A percentile compares a stretch with the other conserved stretches of the same genome.
Evolutionary conservation across 2,113 vertebrate species (phyloP).

Genomic region (Thamnophis sirtalis): DNA sequence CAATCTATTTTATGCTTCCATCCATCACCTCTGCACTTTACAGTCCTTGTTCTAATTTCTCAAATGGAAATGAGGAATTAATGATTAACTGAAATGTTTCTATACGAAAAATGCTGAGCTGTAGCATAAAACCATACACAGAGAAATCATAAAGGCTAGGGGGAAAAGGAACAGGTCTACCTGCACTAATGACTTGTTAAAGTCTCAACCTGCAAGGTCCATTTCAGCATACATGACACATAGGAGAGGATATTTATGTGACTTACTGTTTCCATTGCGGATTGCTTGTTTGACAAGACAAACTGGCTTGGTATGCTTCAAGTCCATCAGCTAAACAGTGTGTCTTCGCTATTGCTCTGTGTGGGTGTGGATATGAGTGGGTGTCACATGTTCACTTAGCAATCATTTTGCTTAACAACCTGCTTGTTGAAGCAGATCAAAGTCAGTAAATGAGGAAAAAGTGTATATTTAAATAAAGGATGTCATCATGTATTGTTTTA

Average conservation of each 20-base stretch:
- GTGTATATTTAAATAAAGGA: background rate
- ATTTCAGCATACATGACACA: background rate
- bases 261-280: background rate
- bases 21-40: constrained; percentile 24
- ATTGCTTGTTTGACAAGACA: background rate
- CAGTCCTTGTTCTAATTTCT: background rate
- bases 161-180: background rate
- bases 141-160: background rate
- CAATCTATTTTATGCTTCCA: constrained; percentile 3
- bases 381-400: background rate
- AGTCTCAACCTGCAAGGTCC: background rate
- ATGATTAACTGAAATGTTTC: constrained; percentile 21
- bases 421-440: background rate
- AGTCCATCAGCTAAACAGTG: background rate
- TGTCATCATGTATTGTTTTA: background rate
- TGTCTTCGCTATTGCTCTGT: background rate
- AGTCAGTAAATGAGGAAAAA: background rate
- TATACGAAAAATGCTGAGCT: background rate
- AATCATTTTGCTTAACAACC: background rate
- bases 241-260: background rate
- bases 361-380: too few species aligned
- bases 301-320: background rate
- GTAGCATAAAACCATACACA: background rate
- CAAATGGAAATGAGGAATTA: constrained; percentile 23
- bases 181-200: background rate